Percentiles rank a stretch among this genome's conserved stretches.
These are phyloP conservation scores for Hymenopus coronatus DNA, from an alignment of 2,888 invertebrate species.

Conservation along the genomic window DNA sequence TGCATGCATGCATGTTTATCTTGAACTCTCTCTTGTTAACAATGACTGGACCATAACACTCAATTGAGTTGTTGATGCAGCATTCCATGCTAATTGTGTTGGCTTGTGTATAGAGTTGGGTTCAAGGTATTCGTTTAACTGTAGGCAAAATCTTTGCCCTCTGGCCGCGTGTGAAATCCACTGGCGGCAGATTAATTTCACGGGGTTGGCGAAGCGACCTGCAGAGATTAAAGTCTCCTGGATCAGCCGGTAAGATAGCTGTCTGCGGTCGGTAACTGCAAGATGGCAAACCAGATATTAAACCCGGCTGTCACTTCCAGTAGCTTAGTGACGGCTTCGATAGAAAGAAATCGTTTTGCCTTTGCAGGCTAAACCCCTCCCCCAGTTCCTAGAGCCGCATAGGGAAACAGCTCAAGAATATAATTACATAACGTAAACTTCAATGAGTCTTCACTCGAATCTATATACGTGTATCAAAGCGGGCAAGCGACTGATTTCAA, in stretches of 20 bases:
- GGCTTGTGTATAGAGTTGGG: not conserved
- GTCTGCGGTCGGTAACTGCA: not conserved
- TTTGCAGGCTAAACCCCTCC: too few species aligned
- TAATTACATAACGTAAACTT: too few species aligned
- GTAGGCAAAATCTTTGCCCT: not conserved
- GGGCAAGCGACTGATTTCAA: too few species aligned
- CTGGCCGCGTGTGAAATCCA: not conserved
- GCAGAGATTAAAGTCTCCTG: not conserved
- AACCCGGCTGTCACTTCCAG: not conserved
- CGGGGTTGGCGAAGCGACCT: not conserved
- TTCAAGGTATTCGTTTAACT: not conserved
- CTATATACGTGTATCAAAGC: too few species aligned
- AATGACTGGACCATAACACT: not conserved
- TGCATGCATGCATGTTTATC: too few species aligned
- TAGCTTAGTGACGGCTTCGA: too few species aligned
- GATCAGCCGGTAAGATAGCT: not conserved
- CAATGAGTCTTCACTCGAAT: too few species aligned
- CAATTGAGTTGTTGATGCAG: not conserved
- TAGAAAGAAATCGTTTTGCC: too few species aligned
- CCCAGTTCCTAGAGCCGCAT: too few species aligned
- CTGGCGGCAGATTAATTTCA: not conserved
- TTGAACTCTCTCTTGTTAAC: too few species aligned
- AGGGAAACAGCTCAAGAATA: too few species aligned
- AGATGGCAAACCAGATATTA: not conserved
- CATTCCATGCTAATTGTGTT: too few species aligned